A percentile compares a stretch with the other conserved stretches of the same genome.
Evolutionary conservation across 2,888 invertebrate genomes (phyloP).

Genomic region (Eulithis prunata): DNA sequence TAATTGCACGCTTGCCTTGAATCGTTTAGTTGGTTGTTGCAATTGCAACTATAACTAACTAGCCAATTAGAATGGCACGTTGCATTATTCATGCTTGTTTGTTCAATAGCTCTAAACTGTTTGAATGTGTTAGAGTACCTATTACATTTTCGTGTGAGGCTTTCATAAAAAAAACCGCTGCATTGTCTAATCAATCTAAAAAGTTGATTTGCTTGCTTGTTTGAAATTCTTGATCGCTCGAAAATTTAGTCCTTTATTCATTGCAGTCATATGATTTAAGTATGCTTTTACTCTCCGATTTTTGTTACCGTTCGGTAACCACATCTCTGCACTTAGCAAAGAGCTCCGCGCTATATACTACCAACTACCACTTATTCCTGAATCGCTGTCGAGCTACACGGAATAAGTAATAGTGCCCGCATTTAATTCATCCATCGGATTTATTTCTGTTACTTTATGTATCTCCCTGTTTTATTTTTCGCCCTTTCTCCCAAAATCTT

Average conservation of each 20-base stretch:
- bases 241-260: background rate
- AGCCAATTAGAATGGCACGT: slow-evolving; percentile 39
- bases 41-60: slow-evolving; percentile 29
- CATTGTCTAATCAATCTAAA: too few species aligned
- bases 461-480: too few species aligned
- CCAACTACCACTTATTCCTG: slow-evolving; percentile 2
- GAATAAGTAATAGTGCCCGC: slow-evolving; percentile 8
- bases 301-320: slow-evolving; percentile 12
- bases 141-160: background rate
- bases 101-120: slow-evolving; percentile 16
- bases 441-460: too few species aligned
- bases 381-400: slow-evolving; percentile 11
- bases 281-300: background rate
- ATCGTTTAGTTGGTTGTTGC: slow-evolving; percentile 32
- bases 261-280: background rate
- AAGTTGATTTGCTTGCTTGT: too few species aligned
- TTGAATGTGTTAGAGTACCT: background rate
- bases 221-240: too few species aligned
- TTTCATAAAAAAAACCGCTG: too few species aligned
- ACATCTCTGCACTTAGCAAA: slow-evolving; percentile 17
- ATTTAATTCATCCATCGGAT: too few species aligned
- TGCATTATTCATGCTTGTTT: slow-evolving; percentile 34
- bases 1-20: slow-evolving; percentile 23
- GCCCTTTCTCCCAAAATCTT: too few species aligned
- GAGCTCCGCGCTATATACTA: background rate